Base-by-base conservation (phyloP, 1,140 invertebrate species). In the Aphaenogaster rudis region DNA sequence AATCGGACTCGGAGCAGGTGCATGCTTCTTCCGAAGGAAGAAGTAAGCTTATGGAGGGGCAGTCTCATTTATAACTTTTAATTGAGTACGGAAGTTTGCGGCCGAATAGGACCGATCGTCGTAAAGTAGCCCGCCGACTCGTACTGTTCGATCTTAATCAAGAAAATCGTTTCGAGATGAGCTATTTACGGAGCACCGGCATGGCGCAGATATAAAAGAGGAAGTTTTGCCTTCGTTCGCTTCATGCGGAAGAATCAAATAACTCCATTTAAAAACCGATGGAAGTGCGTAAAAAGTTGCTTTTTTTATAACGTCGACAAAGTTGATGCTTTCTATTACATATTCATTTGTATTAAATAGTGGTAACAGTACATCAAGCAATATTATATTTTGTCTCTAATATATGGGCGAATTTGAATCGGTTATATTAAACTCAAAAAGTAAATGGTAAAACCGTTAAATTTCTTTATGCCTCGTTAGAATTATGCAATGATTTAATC, bases 41-140 rank as follows among this genome's bases (percentile, higher is more conserved):
- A 90, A 84, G 80, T 69, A 59, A 61, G 69, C 79, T 91, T 89
- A 86, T 69, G 45, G 28, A 84, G 78, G 76, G 88, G 88, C 89
- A 87, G 78, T 84, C 88, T 92, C 91, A 91, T 92, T 92, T 92
- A 92, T 89, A 92, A 92, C 91, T 92, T 92, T 92, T 92, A 92
- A 92, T 92, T 90, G 91, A 90, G 86, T 89, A 71, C 80, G 88
- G 84, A 92, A 92, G 63, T 92, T 92, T 80, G 72, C n/a, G 67
- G 76, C 78, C 61, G 77, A 21, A 72, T 57, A 84, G 52, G 59
- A 67, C 64, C 85, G 69, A 90, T 84, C 72, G 72, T 63, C 45
- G 54, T 54, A 11, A 84, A 54, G 50, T 28, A 57, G 17, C 52
- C 59, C 72, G 57, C 42, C 28, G 61, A 76, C 28, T 86, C 57